phyloP scores from a whole-genome alignment of 2,113 vertebrate genomes.

The Entomyzon cyanotis region DNA sequence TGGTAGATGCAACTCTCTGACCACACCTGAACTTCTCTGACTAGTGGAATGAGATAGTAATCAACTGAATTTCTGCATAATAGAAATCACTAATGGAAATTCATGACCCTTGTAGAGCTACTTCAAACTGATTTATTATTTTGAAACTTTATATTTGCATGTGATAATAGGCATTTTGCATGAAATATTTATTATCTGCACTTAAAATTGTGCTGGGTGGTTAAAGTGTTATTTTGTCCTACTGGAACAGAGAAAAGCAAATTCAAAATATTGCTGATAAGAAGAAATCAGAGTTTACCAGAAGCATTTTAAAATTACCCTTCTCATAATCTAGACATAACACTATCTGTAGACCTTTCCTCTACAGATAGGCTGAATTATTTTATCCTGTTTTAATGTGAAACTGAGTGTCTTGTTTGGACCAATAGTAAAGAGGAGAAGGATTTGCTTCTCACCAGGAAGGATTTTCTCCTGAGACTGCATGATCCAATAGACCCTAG shows the following conservation, averaged over 20 bases:
- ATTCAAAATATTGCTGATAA: background rate
- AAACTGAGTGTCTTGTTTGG: background rate
- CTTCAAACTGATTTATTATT: background rate
- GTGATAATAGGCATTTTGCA: background rate
- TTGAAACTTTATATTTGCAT: background rate
- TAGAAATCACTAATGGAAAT: background rate
- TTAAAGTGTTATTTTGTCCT: background rate
- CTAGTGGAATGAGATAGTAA: background rate
- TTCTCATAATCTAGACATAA: background rate
- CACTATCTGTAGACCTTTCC: background rate
- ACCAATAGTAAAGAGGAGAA: background rate
- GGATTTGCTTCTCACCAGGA: background rate
- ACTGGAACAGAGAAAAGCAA: background rate
- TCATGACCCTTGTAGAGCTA: background rate
- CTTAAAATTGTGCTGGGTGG: background rate
- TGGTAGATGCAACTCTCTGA: background rate
- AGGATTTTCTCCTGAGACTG: background rate
- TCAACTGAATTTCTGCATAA: background rate
- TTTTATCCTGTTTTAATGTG: background rate
- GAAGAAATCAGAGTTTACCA: background rate
- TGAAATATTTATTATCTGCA: conserved; percentile 1
- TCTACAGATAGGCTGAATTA: background rate
- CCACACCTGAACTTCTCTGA: background rate
- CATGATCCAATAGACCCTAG: background rate
- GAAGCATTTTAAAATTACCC: background rate